Evolutionary conservation across 2,113 vertebrate species (phyloP).

Genomic region (Heliornis fulica): DNA sequence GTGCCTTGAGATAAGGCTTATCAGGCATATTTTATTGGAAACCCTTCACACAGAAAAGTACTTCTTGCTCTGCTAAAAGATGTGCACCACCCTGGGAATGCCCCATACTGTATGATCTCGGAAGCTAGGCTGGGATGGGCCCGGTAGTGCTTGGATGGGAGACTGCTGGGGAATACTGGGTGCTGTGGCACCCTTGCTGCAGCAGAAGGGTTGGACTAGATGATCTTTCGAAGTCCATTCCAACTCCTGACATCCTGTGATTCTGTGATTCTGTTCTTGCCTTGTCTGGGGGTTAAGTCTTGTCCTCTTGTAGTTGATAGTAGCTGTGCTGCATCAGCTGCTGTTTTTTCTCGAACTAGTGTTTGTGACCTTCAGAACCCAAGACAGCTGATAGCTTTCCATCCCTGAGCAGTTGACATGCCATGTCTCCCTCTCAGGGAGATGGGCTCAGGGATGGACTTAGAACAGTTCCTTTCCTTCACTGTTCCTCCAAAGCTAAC

Average conservation of each 20-base stretch:
- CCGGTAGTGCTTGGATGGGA: too few relatives aligned
- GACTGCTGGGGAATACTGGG: too few relatives aligned
- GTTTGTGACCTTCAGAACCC: neutral
- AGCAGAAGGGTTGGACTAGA: too few relatives aligned
- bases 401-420: neutral
- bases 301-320: neutral
- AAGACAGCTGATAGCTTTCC: neutral
- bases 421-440: neutral
- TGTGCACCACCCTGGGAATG: too few relatives aligned
- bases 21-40: neutral
- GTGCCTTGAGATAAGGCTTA: neutral
- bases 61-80: neutral
- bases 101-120: too few relatives aligned
- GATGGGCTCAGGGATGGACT: too few relatives aligned
- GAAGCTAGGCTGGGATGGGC: too few relatives aligned
- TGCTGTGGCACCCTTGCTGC: too few relatives aligned
- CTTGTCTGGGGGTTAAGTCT: neutral
- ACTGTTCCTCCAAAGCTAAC: neutral
- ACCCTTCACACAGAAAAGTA: neutral
- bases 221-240: too few relatives aligned
- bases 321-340: neutral
- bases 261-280: too few relatives aligned
- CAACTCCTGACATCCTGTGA: too few relatives aligned
- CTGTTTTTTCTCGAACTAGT: neutral
- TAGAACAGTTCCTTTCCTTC: neutral